Conservation (phyloP, 2,113 vertebrate species). For the Caloenas nicobarica region DNA sequence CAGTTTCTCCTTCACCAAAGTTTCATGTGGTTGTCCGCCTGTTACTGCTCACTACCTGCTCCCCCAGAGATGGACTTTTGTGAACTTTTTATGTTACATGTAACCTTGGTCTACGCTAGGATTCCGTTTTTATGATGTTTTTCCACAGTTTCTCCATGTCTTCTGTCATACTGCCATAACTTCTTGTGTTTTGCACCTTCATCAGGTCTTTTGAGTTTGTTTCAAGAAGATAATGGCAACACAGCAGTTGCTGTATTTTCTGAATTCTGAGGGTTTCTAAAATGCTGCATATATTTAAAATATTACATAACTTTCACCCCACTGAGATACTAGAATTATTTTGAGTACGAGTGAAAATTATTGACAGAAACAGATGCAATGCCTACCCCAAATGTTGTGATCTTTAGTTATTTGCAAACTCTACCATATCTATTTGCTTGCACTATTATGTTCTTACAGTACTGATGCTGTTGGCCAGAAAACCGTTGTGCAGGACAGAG, state of each 20-base stretch:
- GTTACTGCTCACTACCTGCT: background rate
- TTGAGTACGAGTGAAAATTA: background rate
- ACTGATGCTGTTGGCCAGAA: background rate
- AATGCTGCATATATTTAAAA: background rate
- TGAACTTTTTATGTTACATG: background rate
- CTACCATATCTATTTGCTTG: background rate
- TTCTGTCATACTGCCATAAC: background rate
- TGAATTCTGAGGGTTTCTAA: background rate
- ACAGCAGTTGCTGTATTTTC: background rate
- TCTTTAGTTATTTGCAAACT: background rate
- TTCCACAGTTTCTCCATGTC: background rate
- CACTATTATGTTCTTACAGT: background rate
- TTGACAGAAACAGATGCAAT: background rate
- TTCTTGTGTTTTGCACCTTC: background rate
- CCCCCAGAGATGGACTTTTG: background rate
- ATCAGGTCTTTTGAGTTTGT: background rate
- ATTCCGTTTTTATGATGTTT: background rate
- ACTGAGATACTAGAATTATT: background rate
- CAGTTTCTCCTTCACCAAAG: background rate
- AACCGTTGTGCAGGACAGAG: background rate
- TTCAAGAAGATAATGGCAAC: background rate
- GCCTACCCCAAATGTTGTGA: background rate
- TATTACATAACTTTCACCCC: background rate
- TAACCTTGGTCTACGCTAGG: background rate
- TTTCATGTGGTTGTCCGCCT: background rate